A percentile compares a stretch with the other conserved stretches of the same genome.
These are phyloP conservation scores for Trichomalopsis sarcophagae DNA, from an alignment of 1,140 invertebrate species.

Conservation along the genomic window DNA sequence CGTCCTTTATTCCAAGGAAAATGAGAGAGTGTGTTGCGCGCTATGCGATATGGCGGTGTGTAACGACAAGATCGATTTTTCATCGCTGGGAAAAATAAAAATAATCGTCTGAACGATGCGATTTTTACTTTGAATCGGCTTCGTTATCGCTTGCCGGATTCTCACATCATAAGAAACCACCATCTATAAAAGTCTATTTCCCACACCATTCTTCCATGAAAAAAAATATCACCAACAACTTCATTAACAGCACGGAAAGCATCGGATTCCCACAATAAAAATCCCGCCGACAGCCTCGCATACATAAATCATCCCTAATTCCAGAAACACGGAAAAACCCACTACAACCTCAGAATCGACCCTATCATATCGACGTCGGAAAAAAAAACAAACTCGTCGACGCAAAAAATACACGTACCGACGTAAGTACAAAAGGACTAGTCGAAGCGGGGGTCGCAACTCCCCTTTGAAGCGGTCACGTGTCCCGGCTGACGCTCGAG, in stretches of 20 bases:
- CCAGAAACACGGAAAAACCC: slow-evolving; percentile 1
- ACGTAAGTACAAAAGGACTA: slow-evolving; percentile 23
- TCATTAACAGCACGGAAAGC: background rate
- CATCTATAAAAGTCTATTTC: background rate
- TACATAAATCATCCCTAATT: slow-evolving; percentile 12
- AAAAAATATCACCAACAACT: background rate
- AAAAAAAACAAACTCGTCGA: slow-evolving; percentile 45
- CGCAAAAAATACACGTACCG: slow-evolving; percentile 10
- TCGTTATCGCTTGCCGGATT: background rate
- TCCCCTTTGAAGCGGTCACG: background rate
- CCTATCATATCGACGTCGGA: background rate
- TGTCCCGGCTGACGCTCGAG: background rate
- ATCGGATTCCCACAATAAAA: slow-evolving; percentile 45
- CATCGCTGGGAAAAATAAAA: too few relatives aligned
- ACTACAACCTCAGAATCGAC: background rate
- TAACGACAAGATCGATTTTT: background rate
- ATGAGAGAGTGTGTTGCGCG: background rate
- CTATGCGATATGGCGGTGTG: too few relatives aligned
- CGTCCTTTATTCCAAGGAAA: background rate
- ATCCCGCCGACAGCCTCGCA: background rate
- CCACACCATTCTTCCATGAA: background rate
- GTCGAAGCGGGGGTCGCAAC: background rate
- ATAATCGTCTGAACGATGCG: too few relatives aligned
- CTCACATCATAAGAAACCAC: background rate
- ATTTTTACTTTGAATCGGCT: too few relatives aligned